Conservation (phyloP, 2,113 vertebrate genomes). For the Athene cunicularia region DNA sequence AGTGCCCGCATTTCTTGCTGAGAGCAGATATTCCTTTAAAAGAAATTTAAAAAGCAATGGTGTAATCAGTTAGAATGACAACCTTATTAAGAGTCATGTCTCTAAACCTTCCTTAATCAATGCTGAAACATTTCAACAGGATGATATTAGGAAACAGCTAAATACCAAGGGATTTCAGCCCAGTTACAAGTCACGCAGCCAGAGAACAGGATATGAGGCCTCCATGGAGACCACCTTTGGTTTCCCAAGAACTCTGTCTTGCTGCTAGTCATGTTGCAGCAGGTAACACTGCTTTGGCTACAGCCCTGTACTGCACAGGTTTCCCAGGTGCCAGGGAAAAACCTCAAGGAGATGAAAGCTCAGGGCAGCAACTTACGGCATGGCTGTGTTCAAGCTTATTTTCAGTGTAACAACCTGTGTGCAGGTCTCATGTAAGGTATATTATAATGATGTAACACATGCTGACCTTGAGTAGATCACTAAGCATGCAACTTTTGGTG, state of each 20-base stretch:
- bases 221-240: not conserved
- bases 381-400: not conserved
- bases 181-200: not conserved
- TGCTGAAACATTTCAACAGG: not conserved
- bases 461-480: not conserved
- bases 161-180: not conserved
- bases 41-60: not conserved
- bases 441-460: not conserved
- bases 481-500: not conserved
- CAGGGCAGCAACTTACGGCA: not conserved
- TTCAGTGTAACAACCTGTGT: not conserved
- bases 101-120: not conserved
- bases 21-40: not conserved
- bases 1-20: not conserved
- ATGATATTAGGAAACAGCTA: not conserved
- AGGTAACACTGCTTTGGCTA: not conserved
- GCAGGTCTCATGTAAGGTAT: not conserved
- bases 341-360: not conserved
- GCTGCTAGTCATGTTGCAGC: not conserved
- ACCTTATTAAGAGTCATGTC: not conserved
- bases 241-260: not conserved
- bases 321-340: not conserved
- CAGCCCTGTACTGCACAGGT: not conserved
- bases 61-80: not conserved
- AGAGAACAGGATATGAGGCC: accelerated